Evolutionary conservation across 2,888 invertebrate species (phyloP), one percentile per base, ranked within the genome.

Genomic region (Ophonus ardosiacus): DNA sequence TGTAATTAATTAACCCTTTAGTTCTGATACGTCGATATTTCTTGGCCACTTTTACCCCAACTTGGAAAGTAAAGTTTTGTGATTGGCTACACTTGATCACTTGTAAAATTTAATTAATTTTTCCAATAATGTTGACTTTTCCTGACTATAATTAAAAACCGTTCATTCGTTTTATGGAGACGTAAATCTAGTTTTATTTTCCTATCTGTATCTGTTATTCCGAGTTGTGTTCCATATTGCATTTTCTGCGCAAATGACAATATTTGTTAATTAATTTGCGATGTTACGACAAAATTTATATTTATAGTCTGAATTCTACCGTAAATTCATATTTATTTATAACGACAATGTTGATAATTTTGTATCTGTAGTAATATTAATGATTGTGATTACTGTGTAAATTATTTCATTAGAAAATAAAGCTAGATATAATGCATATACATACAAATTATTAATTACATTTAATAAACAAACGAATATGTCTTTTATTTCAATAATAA

Each of bases 91-190:
- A 57, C 51, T 79, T 79, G 56, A 31, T 79, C 79, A 79, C 57
- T 56, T 79, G 57, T 79, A 79, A 79, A 79, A 79, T 18, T 79
- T 79, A 79, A 79, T 79, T 79, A 79, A 79, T 79, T 79, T 79
- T 79, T 79, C 79, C 57, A 56, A 79, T 79, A 79, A 79, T 56
- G 79, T 57, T 79, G 57, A 79, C 79, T 79, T 79, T 43, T 79
- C 56, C 15, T n/a, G 56, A 56, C 24, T 57, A 31, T 79, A 79
- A 79, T 79, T 79, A 79, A 57, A 79, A 24, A 79, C 13, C 57
- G 79, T 71, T 71, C 71, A 43, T 63, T 63, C 63, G 24, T 18
- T 43, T 15, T 24, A 71, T 71, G 10, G 17, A 13, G 40, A 71
- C 40, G 31, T 71, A 71, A 71, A 71, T 71, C 71, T 71, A 43